Evolutionary conservation across 1,140 invertebrate genomes (phyloP), one percentile per base, ranked within the genome.

Genomic region (Reticulitermes speratus): DNA sequence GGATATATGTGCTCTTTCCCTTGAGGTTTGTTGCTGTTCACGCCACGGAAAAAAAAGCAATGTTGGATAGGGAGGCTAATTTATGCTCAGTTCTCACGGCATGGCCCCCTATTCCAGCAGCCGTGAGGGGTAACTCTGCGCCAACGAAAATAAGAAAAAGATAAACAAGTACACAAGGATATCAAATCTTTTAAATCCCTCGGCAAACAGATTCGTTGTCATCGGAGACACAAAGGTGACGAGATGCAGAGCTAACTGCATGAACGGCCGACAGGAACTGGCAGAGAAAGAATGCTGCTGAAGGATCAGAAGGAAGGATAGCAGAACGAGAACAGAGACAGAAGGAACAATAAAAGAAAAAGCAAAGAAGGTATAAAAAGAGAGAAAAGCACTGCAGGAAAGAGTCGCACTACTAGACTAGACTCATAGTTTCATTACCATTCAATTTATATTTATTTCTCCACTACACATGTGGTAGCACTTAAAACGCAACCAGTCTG

Each of bases 71-170:
- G 65, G 65, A 75, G n/a, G 65, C 65, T 30, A 75, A 75, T 75
- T 75, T 75, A 75, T 75, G 65, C 65, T 75, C 65, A 75, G 65
- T 75, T 75, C 65, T 75, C 65, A 75, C 65, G 65, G 65, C 65
- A 75, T 30, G 65, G 16, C 25, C 65, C 65, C 65, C 65, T 30
- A 6, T 16, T 30, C 65, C 65, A n/a, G 8, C 25, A 75, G 52
- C 65, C 65, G 5, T 75, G n/a, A 21, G 25, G 25, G 65, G 25
- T 75, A 55, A 55, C 65, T 30, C n/a, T 75, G 7, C 25, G 65
- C 25, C 65, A 11, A 65, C 12, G 59, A 65, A 23, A n/a, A n/a
- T 7, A 30, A 30, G 8, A 30, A 12, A 8, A 75, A 75, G 25
- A 75, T 75, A 75, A 75, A 75, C 65, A 75, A 75, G n/a, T 75